A percentile compares a stretch with the other conserved stretches of the same genome.
Conservation (phyloP, 2,797 vertebrate species). For the Pygocentrus nattereri region DNA sequence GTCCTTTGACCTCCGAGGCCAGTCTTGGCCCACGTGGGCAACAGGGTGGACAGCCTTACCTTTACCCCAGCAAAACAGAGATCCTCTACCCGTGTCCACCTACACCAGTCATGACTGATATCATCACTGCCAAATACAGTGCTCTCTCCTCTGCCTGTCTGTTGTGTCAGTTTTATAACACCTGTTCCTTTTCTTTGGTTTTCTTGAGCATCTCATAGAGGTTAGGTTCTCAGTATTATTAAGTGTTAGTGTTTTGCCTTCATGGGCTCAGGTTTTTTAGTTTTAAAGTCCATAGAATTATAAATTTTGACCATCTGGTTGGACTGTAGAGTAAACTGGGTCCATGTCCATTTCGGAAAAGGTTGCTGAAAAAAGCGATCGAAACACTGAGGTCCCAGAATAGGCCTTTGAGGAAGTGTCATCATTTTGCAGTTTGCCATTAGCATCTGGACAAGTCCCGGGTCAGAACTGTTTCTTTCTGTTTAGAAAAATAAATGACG, state of each 20-base stretch:
- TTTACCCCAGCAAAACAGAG: conserved; percentile 63
- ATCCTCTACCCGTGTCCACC: background rate
- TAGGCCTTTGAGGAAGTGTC: background rate
- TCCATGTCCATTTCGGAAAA: conserved; percentile 26
- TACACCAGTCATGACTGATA: conserved; percentile 7
- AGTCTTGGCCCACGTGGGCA: conserved; percentile 69
- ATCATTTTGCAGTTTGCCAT: background rate
- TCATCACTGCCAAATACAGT: conserved; percentile 54
- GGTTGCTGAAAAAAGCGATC: background rate
- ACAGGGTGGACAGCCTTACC: conserved; percentile 81
- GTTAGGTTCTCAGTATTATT: conserved; percentile 62
- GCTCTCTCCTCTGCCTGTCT: conserved; percentile 39
- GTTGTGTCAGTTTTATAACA: background rate
- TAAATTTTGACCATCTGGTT: background rate
- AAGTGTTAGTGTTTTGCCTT: conserved; percentile 49
- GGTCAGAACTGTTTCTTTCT: background rate
- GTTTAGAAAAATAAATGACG: background rate
- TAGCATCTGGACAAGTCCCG: background rate
- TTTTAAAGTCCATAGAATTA: background rate
- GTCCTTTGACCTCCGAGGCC: conserved; percentile 66
- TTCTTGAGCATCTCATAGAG: conserved; percentile 67
- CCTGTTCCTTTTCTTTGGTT: conserved; percentile 59
- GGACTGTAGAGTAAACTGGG: background rate
- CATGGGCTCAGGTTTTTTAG: conserved; percentile 8
- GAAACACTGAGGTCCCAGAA: background rate